Percentiles rank a stretch among this genome's conserved stretches.
phyloP scores from a whole-genome alignment of 2,888 invertebrate species.

The Tinea trinotella region DNA sequence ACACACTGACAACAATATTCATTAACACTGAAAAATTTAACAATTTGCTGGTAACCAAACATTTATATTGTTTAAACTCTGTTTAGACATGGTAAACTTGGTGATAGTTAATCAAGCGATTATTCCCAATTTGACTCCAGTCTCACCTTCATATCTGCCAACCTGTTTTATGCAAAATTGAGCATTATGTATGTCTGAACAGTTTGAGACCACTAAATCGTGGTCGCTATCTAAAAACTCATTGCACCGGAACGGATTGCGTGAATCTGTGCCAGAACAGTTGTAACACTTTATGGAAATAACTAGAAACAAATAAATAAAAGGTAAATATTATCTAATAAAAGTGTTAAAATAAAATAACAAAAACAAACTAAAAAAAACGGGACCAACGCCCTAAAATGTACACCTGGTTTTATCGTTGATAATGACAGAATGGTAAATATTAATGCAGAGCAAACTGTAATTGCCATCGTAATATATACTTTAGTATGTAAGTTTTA shows the following conservation, averaged over 20 bases:
- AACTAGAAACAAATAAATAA: constrained; percentile 56
- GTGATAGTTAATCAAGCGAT: too few species aligned
- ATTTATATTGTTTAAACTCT: too few species aligned
- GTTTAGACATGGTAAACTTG: too few species aligned
- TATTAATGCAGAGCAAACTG: too few species aligned
- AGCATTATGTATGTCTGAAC: constrained; percentile 86
- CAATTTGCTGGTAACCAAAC: too few species aligned
- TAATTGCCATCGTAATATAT: neutral
- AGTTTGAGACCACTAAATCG: constrained; percentile 78
- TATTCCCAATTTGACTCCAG: constrained; percentile 21
- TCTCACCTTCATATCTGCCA: constrained; percentile 89
- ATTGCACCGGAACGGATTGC: constrained; percentile 86
- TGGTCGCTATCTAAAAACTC: constrained; percentile 80
- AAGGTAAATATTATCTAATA: neutral
- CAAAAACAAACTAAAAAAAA: neutral
- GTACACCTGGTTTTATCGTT: constrained; percentile 11
- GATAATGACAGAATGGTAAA: neutral
- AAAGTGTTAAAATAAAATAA: neutral
- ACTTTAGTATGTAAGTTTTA: too few species aligned
- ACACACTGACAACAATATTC: too few species aligned
- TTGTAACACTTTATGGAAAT: constrained; percentile 86
- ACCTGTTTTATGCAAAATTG: constrained; percentile 94
- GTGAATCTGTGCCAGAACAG: constrained; percentile 87
- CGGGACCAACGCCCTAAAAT: constrained; percentile 13
- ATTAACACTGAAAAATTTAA: too few species aligned